A percentile compares a stretch with the other conserved stretches of the same genome.
Conservation (phyloP, 1,140 invertebrate species). For the Nephila pilipes region DNA sequence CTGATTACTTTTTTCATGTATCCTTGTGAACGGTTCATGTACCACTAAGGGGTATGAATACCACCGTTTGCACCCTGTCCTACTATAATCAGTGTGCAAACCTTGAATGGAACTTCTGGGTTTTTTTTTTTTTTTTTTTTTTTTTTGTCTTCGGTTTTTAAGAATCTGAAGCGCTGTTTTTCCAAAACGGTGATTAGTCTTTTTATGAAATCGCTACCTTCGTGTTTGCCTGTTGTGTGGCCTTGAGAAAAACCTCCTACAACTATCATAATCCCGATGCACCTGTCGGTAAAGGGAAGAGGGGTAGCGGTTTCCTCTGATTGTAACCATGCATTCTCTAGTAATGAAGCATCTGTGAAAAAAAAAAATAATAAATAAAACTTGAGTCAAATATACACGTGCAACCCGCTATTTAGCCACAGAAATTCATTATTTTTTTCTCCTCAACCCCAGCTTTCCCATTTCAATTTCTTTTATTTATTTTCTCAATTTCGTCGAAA, state of each 20-base stretch:
- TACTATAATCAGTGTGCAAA: background rate
- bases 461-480: background rate
- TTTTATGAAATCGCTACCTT: background rate
- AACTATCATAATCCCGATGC: background rate
- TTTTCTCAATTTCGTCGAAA: background rate
- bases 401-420: background rate
- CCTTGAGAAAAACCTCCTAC: conserved; percentile 12
- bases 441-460: background rate
- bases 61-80: no score
- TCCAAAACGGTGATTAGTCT: background rate
- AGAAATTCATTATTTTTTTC: background rate
- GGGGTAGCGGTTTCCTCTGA: background rate
- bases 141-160: background rate
- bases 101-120: background rate
- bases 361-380: background rate
- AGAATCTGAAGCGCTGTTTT: background rate
- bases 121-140: background rate
- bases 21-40: no score
- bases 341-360: background rate
- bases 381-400: background rate
- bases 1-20: no score
- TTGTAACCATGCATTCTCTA: background rate
- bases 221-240: background rate
- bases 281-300: background rate
- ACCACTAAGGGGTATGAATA: no score